Evolutionary conservation across 2,797 vertebrate genomes (phyloP), one percentile per base, ranked within the genome.

Genomic region (Phylloscopus collybita): DNA sequence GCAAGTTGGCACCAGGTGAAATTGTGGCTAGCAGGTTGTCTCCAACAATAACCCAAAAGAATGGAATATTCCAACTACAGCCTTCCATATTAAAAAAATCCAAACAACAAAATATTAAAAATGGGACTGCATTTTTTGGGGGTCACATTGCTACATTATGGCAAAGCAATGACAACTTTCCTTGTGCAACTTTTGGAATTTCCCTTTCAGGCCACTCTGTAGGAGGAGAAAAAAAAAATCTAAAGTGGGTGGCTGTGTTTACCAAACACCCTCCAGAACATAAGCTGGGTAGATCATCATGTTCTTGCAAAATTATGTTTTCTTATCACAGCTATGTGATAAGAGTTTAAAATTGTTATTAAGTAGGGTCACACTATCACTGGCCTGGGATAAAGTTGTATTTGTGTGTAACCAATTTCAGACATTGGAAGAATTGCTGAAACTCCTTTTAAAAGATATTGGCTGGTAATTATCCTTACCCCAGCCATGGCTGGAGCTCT

Each of bases 171-270:
- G 70, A 26, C 36, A 79, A 27, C 53, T 78, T 71, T 72, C 89
- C 71, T 65, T 71, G 30, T 25, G 29, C 32, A 90, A 82, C 27
- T 89, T 86, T 65, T 83, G 91, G 75, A 94, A 90, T 94, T 94
- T 85, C 93, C 84, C 81, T 89, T 92, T 87, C 17, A 3, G 91
- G 57, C 27, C 57, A 47, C 42, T 82, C 54, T 73, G 64, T 73
- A 45, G 62, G 76, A 88, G 84, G 50, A 73, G 36, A 73, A 85
- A 83, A 87, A 86, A 80, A 50, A 38, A 13, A 65, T 67, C 72
- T 74, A 5, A 85, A 80, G 76, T 82, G 80, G 89, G 62, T 86
- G 47, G 87, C 62, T 92, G 65, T 70, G 56, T 92, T 96, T 95
- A 75, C 53, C 56, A 80, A 93, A 76, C 53, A 53, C 9, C 9